Evolutionary conservation across 1,140 invertebrate genomes (phyloP).

Genomic region (Temnothorax curvispinosus): DNA sequence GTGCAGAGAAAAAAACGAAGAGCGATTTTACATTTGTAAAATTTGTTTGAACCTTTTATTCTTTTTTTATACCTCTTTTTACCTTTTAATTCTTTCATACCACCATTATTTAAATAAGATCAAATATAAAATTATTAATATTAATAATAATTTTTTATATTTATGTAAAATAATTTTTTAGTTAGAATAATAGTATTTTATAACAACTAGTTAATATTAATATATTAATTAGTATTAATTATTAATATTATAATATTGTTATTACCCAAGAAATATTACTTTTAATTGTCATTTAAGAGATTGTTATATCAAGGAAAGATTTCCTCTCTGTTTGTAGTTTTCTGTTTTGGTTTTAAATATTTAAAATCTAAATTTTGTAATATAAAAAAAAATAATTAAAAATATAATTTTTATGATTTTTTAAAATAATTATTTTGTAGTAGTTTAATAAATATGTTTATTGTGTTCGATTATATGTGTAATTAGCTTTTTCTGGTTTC

Average conservation of each 20-base stretch:
- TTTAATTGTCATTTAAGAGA: not conserved
- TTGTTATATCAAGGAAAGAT: not conserved
- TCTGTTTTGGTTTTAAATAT: not conserved
- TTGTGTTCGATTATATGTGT: not conserved
- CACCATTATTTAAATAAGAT: not conserved
- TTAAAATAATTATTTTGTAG: not conserved
- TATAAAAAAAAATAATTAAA: not conserved
- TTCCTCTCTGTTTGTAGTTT: not conserved
- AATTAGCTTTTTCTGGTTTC: not conserved
- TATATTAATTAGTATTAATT: not conserved
- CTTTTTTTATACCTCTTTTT: not conserved
- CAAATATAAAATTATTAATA: not conserved
- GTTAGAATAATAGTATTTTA: not conserved
- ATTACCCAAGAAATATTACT: not conserved
- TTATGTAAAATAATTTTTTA: not conserved
- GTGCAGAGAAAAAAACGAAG: not conserved
- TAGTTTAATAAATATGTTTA: not conserved
- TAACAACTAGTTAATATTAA: not conserved
- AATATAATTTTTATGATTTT: too few species aligned
- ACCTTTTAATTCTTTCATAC: not conserved
- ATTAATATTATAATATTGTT: not conserved
- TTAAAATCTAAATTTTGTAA: not conserved
- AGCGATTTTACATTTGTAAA: not conserved
- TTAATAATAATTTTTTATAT: not conserved
- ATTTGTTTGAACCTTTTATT: not conserved